phyloP scores from a whole-genome alignment of 2,888 invertebrate species.

The Mechanitis messenoides region DNA sequence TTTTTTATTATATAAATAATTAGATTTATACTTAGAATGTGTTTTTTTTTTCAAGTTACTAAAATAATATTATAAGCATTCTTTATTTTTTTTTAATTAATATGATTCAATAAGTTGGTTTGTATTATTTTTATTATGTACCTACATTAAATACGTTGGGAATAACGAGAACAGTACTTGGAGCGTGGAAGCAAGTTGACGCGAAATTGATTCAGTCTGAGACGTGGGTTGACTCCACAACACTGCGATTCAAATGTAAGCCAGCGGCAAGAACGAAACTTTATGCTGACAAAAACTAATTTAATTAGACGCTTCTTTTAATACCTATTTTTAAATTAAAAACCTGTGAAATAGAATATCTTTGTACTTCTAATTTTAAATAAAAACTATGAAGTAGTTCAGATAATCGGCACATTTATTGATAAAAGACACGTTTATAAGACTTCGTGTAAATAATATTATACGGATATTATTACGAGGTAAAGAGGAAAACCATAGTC shows the following conservation, averaged over 20 bases:
- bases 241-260: slow-evolving; percentile 61
- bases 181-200: slow-evolving; percentile 54
- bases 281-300: slow-evolving; percentile 64
- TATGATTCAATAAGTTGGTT: background rate
- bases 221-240: slow-evolving; percentile 65
- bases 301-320: slow-evolving; percentile 56
- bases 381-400: no score
- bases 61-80: no score
- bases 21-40: no score
- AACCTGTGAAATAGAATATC: slow-evolving; percentile 13
- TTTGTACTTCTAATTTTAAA: no score
- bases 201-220: slow-evolving; percentile 70
- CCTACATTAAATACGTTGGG: slow-evolving; percentile 34
- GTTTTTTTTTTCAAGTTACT: no score
- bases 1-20: no score
- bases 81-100: no score
- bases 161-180: slow-evolving; percentile 43
- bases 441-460: no score
- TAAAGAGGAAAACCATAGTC: slow-evolving; percentile 46
- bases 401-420: no score
- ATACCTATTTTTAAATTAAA: slow-evolving; percentile 6
- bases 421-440: no score
- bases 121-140: slow-evolving; percentile 2
- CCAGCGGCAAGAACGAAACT: slow-evolving; percentile 53
- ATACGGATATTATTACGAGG: slow-evolving; percentile 49